Conservation (phyloP, 2,797 vertebrate species). For the Psittacula derbiana region DNA sequence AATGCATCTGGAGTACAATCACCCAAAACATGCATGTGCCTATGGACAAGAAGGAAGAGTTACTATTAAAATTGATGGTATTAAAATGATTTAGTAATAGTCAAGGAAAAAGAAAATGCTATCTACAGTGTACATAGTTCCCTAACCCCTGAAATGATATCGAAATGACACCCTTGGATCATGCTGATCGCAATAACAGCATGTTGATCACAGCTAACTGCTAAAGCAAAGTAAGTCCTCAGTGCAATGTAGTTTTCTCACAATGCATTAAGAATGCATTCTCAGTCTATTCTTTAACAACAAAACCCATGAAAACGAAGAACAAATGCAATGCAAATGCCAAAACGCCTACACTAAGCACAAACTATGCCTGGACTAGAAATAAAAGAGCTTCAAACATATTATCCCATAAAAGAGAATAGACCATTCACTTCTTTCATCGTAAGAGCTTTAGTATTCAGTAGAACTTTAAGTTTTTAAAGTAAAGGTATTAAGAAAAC, state of each 20-base stretch:
- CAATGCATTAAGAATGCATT: not conserved
- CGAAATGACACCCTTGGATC: not conserved
- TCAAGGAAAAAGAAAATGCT: not conserved
- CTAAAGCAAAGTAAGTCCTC: not conserved
- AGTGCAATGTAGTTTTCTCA: not conserved
- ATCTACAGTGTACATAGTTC: not conserved
- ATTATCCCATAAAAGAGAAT: not conserved
- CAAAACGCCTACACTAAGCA: not conserved
- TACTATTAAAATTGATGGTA: not conserved
- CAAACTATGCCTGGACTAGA: not conserved
- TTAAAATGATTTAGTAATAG: not conserved
- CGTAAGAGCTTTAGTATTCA: not conserved
- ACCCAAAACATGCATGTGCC: not conserved
- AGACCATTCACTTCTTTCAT: not conserved
- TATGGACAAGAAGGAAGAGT: not conserved
- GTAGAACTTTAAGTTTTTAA: not conserved
- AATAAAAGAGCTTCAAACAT: not conserved
- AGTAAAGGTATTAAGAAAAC: not conserved
- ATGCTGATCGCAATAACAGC: not conserved
- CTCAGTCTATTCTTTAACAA: not conserved
- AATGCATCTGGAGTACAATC: not conserved
- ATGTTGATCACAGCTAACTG: not conserved
- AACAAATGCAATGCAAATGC: not conserved
- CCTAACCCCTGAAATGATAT: not conserved
- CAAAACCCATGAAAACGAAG: not conserved